A percentile compares a stretch with the other conserved stretches of the same genome.
These are phyloP conservation scores for Trichonephila inaurata DNA, from an alignment of 1,140 invertebrate genomes.

Conservation along the genomic window DNA sequence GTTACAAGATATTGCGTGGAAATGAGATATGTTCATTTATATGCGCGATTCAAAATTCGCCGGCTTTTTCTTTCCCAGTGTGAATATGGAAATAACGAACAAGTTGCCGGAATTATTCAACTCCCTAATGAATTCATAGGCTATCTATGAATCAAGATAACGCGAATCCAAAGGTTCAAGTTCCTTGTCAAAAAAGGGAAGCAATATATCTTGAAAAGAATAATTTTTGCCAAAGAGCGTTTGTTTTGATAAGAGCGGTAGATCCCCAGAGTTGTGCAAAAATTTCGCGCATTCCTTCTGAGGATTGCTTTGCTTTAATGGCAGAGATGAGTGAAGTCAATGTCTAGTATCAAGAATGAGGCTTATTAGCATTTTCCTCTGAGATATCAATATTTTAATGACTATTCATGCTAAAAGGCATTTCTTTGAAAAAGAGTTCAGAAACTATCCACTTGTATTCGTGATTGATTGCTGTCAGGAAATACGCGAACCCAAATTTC, in stretches of 20 bases:
- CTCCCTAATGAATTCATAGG: not conserved
- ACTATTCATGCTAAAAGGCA: too few relatives aligned
- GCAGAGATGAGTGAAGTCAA: not conserved
- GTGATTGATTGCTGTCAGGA: too few relatives aligned
- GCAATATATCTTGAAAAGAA: not conserved
- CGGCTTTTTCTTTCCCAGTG: not conserved
- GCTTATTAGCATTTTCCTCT: not conserved
- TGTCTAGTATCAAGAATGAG: not conserved
- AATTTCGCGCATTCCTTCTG: not conserved
- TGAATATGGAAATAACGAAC: not conserved
- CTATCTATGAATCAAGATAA: conserved; percentile 9
- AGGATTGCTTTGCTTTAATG: not conserved
- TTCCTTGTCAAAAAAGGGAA: conserved; percentile 29
- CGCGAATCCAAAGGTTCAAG: not conserved
- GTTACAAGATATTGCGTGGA: conserved; percentile 6
- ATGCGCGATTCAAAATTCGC: not conserved
- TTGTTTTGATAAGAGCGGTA: not conserved
- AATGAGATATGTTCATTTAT: conserved; percentile 12
- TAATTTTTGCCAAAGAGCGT: conserved; percentile 14
- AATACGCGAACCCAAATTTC: too few relatives aligned
- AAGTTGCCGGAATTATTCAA: conserved; percentile 6
- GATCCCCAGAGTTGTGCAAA: not conserved
- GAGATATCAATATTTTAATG: not conserved
- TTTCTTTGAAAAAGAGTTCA: too few relatives aligned
- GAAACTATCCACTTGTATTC: too few relatives aligned